These are phyloP conservation scores for Cynaeus angustus DNA, from an alignment of 2,888 invertebrate species.

Conservation along the genomic window DNA sequence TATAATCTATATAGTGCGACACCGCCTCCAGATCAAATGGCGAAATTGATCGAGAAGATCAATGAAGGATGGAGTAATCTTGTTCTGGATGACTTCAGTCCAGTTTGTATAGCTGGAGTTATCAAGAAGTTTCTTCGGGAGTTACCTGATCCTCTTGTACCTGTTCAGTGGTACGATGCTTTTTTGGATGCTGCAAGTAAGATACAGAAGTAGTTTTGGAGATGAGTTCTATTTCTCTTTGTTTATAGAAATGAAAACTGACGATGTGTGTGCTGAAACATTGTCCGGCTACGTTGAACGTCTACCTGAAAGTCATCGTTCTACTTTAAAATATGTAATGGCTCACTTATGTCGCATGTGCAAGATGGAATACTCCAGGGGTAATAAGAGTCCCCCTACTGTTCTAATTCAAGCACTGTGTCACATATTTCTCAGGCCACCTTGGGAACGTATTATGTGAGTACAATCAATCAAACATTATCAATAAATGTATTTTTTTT, in stretches of 20 bases:
- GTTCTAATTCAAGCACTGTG: constrained; percentile 82
- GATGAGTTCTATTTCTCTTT: constrained; percentile 8
- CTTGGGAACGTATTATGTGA: constrained; percentile 86
- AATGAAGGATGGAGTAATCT: constrained; percentile 70
- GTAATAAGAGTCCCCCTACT: constrained; percentile 79
- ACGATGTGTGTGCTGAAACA: constrained; percentile 75
- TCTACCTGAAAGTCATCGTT: constrained; percentile 78
- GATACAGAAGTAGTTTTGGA: not conserved
- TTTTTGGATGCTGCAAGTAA: constrained; percentile 76
- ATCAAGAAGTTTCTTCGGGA: constrained; percentile 83
- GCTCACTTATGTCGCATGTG: constrained; percentile 83
- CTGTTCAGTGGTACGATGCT: constrained; percentile 82
- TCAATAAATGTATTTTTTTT: constrained; percentile 21
- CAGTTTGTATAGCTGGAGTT: constrained; percentile 76
- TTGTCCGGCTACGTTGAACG: constrained; percentile 75
- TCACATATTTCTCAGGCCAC: constrained; percentile 82
- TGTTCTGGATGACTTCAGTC: constrained; percentile 72
- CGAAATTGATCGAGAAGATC: constrained; percentile 74
- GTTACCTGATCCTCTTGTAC: constrained; percentile 84
- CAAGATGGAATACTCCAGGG: constrained; percentile 78
- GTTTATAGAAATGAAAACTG: constrained; percentile 63
- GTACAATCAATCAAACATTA: constrained; percentile 59
- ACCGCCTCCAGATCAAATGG: constrained; percentile 76
- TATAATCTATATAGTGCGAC: constrained; percentile 80
- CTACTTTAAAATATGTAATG: constrained; percentile 79